Conservation (phyloP, 1,140 invertebrate genomes). For the Calliopsis andreniformis region DNA sequence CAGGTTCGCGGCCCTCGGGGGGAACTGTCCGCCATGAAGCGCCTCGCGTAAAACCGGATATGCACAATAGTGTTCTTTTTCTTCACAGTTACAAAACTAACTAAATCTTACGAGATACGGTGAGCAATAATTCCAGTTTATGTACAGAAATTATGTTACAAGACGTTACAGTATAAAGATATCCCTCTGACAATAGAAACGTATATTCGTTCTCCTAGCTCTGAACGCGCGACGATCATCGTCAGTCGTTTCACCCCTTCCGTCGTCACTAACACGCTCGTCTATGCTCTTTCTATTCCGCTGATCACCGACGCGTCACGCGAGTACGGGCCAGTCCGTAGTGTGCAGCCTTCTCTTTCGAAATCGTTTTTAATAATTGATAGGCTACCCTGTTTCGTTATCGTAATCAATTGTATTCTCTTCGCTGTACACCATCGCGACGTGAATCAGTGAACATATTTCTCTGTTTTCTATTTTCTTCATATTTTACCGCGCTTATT, state of each 20-base stretch:
- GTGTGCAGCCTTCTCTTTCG: slow-evolving; percentile 61
- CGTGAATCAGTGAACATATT: slow-evolving; percentile 21
- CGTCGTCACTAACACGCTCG: slow-evolving; percentile 22
- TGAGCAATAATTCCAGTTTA: slow-evolving; percentile 81
- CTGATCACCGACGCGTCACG: slow-evolving; percentile 51
- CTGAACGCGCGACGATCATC: slow-evolving; percentile 44
- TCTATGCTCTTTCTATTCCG: slow-evolving; percentile 33
- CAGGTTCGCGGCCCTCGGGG: neutral
- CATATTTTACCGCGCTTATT: slow-evolving; percentile 15
- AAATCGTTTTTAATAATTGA: slow-evolving; percentile 78
- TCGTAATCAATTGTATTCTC: slow-evolving; percentile 72
- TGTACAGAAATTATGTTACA: slow-evolving; percentile 81
- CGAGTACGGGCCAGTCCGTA: slow-evolving; percentile 51
- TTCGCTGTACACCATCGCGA: slow-evolving; percentile 57
- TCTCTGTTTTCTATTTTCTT: neutral
- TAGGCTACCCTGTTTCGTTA: slow-evolving; percentile 81
- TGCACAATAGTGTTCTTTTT: slow-evolving; percentile 58
- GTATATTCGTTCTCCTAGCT: slow-evolving; percentile 46
- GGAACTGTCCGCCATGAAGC: slow-evolving; percentile 32
- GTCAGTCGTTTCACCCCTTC: slow-evolving; percentile 35
- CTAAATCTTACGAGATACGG: slow-evolving; percentile 80
- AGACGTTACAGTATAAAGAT: slow-evolving; percentile 74
- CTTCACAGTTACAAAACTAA: slow-evolving; percentile 79
- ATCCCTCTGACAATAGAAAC: slow-evolving; percentile 60
- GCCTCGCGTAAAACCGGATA: slow-evolving; percentile 53